Evolutionary conservation across 2,797 vertebrate species (phyloP).

Genomic region (Poecilia gillii): DNA sequence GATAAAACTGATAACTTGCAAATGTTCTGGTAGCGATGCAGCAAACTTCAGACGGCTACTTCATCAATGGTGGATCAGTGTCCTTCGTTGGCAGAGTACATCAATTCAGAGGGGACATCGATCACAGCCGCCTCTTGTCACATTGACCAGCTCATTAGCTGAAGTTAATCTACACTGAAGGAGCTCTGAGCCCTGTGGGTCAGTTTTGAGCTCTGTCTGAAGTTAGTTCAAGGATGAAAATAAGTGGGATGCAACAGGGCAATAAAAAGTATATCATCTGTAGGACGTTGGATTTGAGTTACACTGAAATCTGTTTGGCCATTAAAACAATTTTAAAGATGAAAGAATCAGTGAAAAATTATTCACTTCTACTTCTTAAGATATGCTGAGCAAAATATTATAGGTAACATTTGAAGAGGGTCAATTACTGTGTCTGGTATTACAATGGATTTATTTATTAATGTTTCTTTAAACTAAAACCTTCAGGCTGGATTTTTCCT

Average conservation of each 20-base stretch:
- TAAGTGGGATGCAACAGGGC: neutral
- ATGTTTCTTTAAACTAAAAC: neutral
- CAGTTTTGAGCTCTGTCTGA: slow-evolving; percentile 48
- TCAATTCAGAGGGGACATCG: slow-evolving; percentile 78
- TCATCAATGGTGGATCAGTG: slow-evolving; percentile 80
- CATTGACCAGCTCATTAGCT: slow-evolving; percentile 81
- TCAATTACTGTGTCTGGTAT: neutral
- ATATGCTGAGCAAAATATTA: neutral
- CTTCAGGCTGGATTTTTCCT: slow-evolving; percentile 6
- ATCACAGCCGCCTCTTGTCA: slow-evolving; percentile 75
- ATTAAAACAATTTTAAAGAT: neutral
- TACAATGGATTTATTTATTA: neutral
- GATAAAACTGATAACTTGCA: slow-evolving; percentile 3
- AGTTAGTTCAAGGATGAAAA: slow-evolving; percentile 30
- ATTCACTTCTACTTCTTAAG: neutral
- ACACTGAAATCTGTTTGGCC: neutral
- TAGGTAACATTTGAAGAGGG: neutral
- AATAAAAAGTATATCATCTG: neutral
- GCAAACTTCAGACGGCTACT: slow-evolving; percentile 64
- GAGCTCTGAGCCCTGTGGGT: slow-evolving; percentile 64
- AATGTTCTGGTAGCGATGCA: slow-evolving; percentile 20
- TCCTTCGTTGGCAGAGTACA: slow-evolving; percentile 75
- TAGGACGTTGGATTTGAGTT: neutral
- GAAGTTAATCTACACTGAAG: slow-evolving; percentile 72
- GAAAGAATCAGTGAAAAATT: neutral